A percentile compares a stretch with the other conserved stretches of the same genome.
phyloP scores from a whole-genome alignment of 2,888 invertebrate species.

The Helicoverpa assulta region DNA sequence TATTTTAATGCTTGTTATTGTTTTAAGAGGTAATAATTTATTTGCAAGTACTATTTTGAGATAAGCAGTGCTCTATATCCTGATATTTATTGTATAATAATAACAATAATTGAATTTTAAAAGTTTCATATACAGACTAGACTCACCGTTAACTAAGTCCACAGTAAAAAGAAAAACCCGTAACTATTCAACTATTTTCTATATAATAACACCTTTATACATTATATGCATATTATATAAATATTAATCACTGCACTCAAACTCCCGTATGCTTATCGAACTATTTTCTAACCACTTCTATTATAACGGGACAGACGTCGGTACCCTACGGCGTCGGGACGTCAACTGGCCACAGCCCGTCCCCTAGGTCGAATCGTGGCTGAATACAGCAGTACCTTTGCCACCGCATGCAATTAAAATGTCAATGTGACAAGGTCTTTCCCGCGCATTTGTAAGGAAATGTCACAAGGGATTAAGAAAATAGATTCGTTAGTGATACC shows the following conservation, averaged over 20 bases:
- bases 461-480: conserved; percentile 35
- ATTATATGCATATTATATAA: conserved; percentile 5
- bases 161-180: conserved; percentile 2
- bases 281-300: conserved; percentile 19
- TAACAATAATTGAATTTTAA: too few relatives aligned
- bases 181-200: neutral
- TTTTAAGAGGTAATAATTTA: too few relatives aligned
- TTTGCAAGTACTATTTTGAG: too few relatives aligned
- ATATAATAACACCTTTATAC: conserved; percentile 28
- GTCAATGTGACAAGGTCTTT: conserved; percentile 63
- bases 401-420: conserved; percentile 60
- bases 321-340: conserved; percentile 9
- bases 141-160: conserved; percentile 36
- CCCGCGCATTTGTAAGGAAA: conserved; percentile 54
- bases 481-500: conserved; percentile 24
- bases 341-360: conserved; percentile 43
- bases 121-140: neutral
- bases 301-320: conserved; percentile 29
- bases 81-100: too few relatives aligned
- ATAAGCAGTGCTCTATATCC: too few relatives aligned
- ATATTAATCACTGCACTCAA: conserved; percentile 45
- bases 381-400: conserved; percentile 63
- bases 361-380: conserved; percentile 24
- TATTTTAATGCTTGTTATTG: too few relatives aligned
- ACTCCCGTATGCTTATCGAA: conserved; percentile 30